Base-by-base conservation (phyloP, 2,113 vertebrate genomes). In the Gobiocypris rarus region DNA sequence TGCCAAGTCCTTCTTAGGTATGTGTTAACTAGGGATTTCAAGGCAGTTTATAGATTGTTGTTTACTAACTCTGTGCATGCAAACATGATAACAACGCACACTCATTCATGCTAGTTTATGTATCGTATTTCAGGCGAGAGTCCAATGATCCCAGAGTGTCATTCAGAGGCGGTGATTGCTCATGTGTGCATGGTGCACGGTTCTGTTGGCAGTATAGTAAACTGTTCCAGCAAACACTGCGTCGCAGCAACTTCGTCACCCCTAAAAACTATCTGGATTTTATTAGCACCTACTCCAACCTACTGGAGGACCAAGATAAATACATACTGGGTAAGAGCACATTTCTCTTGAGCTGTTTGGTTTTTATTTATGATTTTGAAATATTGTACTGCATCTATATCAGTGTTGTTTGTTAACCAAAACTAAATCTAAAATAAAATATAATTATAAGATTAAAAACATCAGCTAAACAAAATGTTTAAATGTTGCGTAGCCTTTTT, bases 251-350 rank as follows among this genome's bases (percentile, higher is more conserved):
- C 92, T 96, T 94, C 0, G 97, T 98, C 9, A 98, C 97, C 1
- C 97, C 98, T 14, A 99, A 98, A 92, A 99, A 98, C 89, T 99
- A 94, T 90, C 95, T 99, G 70, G 98, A 98, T 83, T 99, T 98
- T 75, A 96, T 99, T 78, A 93, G 89, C 79, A 97, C 95, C 0
- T 99, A 98, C 38, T 91, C 92, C 5, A 95, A 88, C 38, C 87
- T 99, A 38, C 89, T 99, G 86, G 92, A 97, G 1, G 96, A 98
- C 87, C 98, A 98, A 86, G 95, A 97, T 1, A 83, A 95, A 63
- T 94, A 90, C 79, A 97, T 98, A 86, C 92, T 95, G 61, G 97
- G 98, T 98, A 86, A 94, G 88, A 69, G 38, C 3, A 82, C 58
- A 34, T 63, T 26, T 61, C 15, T 61, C 8, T 54, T 81, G 24